Base-by-base conservation (phyloP, 1,140 invertebrate species). In the Trypoxylus dichotomus region DNA sequence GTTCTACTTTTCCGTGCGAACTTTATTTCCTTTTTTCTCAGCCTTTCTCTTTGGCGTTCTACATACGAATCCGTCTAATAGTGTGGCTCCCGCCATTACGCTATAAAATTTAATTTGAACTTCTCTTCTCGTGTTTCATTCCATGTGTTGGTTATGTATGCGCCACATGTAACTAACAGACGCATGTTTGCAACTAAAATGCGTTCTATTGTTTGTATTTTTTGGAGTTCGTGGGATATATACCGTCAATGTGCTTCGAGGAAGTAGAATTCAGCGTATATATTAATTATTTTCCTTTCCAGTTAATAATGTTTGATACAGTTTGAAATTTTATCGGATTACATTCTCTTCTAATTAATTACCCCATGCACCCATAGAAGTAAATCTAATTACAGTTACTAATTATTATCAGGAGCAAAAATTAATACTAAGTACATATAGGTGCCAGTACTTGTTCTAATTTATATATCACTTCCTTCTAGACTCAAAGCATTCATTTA, bases 41-140 rank as follows among this genome's bases (percentile, higher is more conserved):
- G 21, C 2, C 24, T 68, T 25, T 24, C 60, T 68, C 24, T 68
- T 21, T 68, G 21, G 21, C 60, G 21, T 68, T 27, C 60, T 29
- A 29, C 60, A 68, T 68, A 27, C 27, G 24, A 27, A 68, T 68
- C 60, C 60, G 25, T 68, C 60, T 68, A 68, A 68, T 68, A 68
- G 60, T 68, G 60, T 68, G 60, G 60, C 60, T 68, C 24, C 60
- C 24, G 21, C 60, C 60, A 68, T 68, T 68, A 68, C 25, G 27
- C 60, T 24, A 68, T 68, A 68, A 68, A 68, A 68, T 68, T 68
- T 68, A 68, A 68, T 68, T 68, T 68, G 60, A 19, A 19, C 24
- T 27, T 25, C 24, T 68, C 60, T 68, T 27, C 60, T 68, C 60
- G 60, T 29, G 60, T 68, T 68, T 68, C 60, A 68, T 68, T 24